Evolutionary conservation across 2,113 vertebrate species (phyloP), one percentile per base, ranked within the genome.

Genomic region (Cyanistes caeruleus): DNA sequence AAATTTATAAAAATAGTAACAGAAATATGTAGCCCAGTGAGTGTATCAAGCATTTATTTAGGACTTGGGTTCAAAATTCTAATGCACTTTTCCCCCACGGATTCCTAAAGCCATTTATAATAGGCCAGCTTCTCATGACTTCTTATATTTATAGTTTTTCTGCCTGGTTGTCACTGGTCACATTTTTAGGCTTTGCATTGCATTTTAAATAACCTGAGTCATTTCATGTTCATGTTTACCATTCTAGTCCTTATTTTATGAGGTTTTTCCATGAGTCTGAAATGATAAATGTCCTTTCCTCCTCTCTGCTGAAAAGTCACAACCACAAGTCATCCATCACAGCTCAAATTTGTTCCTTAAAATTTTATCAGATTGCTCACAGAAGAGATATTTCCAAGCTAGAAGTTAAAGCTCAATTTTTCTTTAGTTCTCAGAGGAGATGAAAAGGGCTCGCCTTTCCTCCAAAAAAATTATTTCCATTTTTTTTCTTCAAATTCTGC

Each of bases 211-310:
- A 75, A 84, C 82, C 63, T 74, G 93, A 90, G 68, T 86, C 19
- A 87, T 87, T 91, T 83, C 46, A 49, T 78, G 83, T 77, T 86
- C 70, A 49, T 97, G 72, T 97, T 97, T 97, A 97, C 90, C 90
- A 81, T 52, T 74, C 39, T 75, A 78, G 78, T 93, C 55, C 78
- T 73, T 91, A 78, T 93, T 94, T 96, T 67, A 86, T 75, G 79
- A 92, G 44, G 65, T 88, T 94, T 96, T 97, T 95, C 92, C 95
- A 81, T 78, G 56, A 96, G 89, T 64, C 79, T 93, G 76, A 90
- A 96, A 93, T 94, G 84, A 91, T 90, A 96, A 94, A 95, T 94
- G 68, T 92, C 90, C 87, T 90, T 93, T 87, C 46, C 33, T 96
- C 11, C 76, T 75, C 83, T 90, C 85, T 33, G 46, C 64, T 89